Evolutionary conservation across 2,888 invertebrate genomes (phyloP), one percentile per base, ranked within the genome.

Genomic region (Scaeva pyrastri): DNA sequence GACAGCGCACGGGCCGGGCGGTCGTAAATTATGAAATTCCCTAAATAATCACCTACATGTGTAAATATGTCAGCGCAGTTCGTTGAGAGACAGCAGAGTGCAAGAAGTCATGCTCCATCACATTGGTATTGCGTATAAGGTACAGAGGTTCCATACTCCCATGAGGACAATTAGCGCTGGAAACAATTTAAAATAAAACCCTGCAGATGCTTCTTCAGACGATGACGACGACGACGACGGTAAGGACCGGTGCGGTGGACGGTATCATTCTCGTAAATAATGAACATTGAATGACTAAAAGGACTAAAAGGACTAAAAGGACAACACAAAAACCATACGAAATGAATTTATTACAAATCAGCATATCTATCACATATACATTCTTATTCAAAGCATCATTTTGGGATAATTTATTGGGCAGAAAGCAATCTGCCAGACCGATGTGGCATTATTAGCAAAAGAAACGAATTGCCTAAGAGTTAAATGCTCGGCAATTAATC

Each of bases 11-110:
- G 86, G 86, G 86, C 50, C 86, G 86, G 86, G 86, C 50, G 86
- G 82, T 86, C 86, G 77, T 86, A 82, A 86, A 86, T 86, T 82
- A 82, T 16, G 19, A 78, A 74, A 78, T 86, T 78, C 74, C 74
- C 45, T 86, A 86, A 86, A 82, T 82, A 86, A 86, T 86, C 82
- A 86, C 77, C 86, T 86, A 86, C 86, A 86, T 78, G 71, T 82
- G 86, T 82, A 86, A 86, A 82, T 77, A 86, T 86, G 86, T 86
- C 86, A 86, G 77, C 82, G 72, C 41, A 68, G n/a, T 66, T 55
- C 68, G 52, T n/a, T 14, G 45, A 62, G 23, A 26, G 43, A 41
- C 2, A 2, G 31, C 31, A 31, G 31, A 31, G 48, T 70, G 43
- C 56, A 62, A 77, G 77, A 74, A 71, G 81, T 86, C 86, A 45